Conservation (phyloP, 2,888 invertebrate species). For the Nymphalis urticae region DNA sequence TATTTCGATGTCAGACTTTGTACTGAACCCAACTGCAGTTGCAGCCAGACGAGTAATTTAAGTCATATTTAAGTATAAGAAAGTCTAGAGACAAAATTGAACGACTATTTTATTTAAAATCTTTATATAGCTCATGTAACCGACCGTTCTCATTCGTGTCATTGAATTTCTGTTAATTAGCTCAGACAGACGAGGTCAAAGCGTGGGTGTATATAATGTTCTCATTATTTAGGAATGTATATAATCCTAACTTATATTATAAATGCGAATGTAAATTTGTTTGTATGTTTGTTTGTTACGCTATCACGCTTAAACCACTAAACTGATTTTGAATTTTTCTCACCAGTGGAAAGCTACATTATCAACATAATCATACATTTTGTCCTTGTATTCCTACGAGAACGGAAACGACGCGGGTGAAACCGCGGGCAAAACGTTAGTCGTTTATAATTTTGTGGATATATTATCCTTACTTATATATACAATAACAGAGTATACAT, state of each 20-base stretch:
- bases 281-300: too few relatives aligned
- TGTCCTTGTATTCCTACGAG: too few relatives aligned
- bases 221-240: not conserved
- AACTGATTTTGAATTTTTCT: too few relatives aligned
- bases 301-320: too few relatives aligned
- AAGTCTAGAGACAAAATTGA: slow-evolving; percentile 1
- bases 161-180: slow-evolving; percentile 6
- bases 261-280: too few relatives aligned
- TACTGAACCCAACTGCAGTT: not conserved
- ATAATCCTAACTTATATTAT: not conserved
- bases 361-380: too few relatives aligned
- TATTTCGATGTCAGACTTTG: not conserved
- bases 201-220: not conserved
- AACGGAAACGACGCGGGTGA: too few relatives aligned
- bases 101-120: not conserved
- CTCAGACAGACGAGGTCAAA: slow-evolving; percentile 4
- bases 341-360: too few relatives aligned
- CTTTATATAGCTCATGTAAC: not conserved
- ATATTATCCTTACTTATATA: too few relatives aligned
- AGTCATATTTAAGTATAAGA: not conserved
- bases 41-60: not conserved
- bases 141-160: not conserved
- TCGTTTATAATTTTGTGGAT: too few relatives aligned
- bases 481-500: too few relatives aligned
- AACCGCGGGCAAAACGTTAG: too few relatives aligned